Base-by-base conservation (phyloP, 2,888 invertebrate genomes). In the Apoderus coryli region DNA sequence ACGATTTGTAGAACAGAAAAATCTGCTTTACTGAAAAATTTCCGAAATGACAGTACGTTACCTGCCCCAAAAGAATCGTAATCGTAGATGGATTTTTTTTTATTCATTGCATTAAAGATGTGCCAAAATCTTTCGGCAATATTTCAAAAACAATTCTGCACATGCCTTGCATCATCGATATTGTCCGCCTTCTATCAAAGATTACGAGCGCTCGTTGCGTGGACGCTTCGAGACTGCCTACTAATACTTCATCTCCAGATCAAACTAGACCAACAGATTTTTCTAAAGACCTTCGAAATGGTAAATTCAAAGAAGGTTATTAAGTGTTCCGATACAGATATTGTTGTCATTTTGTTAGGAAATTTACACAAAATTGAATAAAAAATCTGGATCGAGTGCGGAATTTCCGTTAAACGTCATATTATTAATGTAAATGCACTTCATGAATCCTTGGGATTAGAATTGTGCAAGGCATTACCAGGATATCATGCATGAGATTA, bases 401-500 rank as follows among this genome's bases (percentile, higher is more conserved):
- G 33, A 25, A 10, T 35, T 16, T 33, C 33, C 13, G 24, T 26
- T 22, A 33, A 25, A 12, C 32, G 32, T 15, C 30, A 33, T 33
- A 11, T 33, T 33, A 27, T 33, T 15, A 16, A 36, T 33, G 25
- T 29, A 19, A 32, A 35, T 25, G 35, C 28, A 28, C 35, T 32
- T 34, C 27, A 34, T 32, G 27, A 27, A 6, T 27, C 5, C 16
- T 12, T 32, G 16, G 14, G 25, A 31, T 31, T 25, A 25, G 11
- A 31, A 35, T 36, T 45, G 34, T 44, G 29, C 10, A 30, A 36
- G 35, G 40, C 42, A 24, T 24, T 49, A 34, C 45, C 47, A 16
- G 35, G 34, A 16, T 48, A 45, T 25, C 48, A 49, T 28, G 47
- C 48, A 10, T 46, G 44, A 25, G 42, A 45, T 29, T 44, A 38